Conservation (phyloP, 2,888 invertebrate species). For the Microctonus aethiopoides region DNA sequence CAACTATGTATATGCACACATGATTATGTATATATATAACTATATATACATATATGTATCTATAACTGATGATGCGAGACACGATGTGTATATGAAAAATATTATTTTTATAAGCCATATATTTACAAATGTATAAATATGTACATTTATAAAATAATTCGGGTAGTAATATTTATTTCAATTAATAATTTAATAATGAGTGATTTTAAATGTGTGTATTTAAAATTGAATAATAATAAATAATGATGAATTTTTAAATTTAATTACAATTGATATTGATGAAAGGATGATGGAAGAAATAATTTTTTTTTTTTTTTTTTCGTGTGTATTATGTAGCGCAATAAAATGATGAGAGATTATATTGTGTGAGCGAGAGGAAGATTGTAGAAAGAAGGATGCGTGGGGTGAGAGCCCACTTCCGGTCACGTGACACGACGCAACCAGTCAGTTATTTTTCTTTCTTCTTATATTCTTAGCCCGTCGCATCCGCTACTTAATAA, state of each 20-base stretch:
- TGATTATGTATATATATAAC: conserved; percentile 5
- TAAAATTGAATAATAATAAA: no score
- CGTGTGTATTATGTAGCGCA: neutral
- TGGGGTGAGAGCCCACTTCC: conserved; percentile 59
- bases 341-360: neutral
- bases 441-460: conserved; percentile 64
- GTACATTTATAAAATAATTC: no score
- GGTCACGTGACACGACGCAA: conserved; percentile 64
- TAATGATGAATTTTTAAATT: no score
- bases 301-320: neutral
- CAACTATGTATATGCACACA: neutral
- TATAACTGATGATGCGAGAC: conserved; percentile 7
- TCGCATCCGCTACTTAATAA: conserved; percentile 63
- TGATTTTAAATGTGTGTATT: no score
- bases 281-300: neutral
- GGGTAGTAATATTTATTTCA: no score
- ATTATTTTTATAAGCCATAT: conserved; percentile 33
- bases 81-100: conserved; percentile 42
- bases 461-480: conserved; percentile 67
- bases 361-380: neutral
- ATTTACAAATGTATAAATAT: neutral
- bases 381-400: conserved; percentile 17
- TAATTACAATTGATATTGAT: no score
- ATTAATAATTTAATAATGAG: no score
- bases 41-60: neutral